Base-by-base conservation (phyloP, 2,113 vertebrate genomes). In the Erythrocebus patas region DNA sequence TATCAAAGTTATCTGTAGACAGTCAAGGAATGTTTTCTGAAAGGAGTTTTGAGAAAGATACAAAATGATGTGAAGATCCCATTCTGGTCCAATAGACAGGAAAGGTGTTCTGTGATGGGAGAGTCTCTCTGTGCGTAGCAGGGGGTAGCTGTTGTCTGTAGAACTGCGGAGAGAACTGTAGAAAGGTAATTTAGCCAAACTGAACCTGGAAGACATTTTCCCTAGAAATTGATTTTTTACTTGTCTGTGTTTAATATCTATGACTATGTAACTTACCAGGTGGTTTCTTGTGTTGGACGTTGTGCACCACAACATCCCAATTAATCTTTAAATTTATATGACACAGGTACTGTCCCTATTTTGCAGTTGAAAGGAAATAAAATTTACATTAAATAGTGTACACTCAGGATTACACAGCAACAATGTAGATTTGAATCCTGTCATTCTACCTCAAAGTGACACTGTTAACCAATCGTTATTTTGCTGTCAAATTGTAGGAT, bases 21-120 rank as follows among this genome's bases (percentile, higher is more conserved):
- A 13, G 17, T 64, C 73, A 82, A 82, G 72, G 22, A 72, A 27
- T 66, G 5, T 64, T 93, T 84, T 70, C 70, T 88, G 23, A 50
- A 81, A 93, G 38, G 86, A 50, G 48, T 91, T 91, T 55, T 76
- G 55, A 96, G 85, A 96, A 93, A 38, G n/a, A 70, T 81, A 12
- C 27, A 59, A 27, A 81, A 95, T 72, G 50, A 87, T 93, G 52
- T 45, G 27, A 57, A 43, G 43, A 35, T 90, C 61, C 32, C 8
- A 64, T 6, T 83, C 61, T 94, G 45, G 1, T 12, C 43, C 50
- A 92, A 17, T 81, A n/a, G 59, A 45, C 22, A 8, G 25, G 30
- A n/a, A 81, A 43, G 10, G 38, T 72, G 6, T 27, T 45, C 23
- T 81, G 8, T 55, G 50, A 52, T 81, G 12, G 57, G 22, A 81